Conservation (phyloP, 2,888 invertebrate species). For the Chironomus riparius region DNA sequence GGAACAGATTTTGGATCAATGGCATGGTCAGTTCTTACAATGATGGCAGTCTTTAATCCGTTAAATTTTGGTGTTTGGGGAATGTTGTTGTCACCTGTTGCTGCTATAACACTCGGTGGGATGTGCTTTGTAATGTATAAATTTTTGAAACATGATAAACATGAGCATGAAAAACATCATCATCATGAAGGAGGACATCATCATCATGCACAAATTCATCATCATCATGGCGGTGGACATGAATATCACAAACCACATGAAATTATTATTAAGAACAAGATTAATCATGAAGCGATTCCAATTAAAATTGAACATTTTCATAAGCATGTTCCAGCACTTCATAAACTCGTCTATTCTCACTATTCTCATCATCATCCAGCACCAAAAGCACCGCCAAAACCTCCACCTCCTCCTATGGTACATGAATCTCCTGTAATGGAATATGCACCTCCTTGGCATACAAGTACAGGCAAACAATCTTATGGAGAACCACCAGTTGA, state of each 20-base stretch:
- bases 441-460: neutral
- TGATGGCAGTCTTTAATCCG: constrained; percentile 25
- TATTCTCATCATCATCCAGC: neutral
- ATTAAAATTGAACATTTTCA: constrained; percentile 17
- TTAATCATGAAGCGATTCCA: constrained; percentile 16
- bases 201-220: neutral
- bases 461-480: neutral
- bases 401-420: no score
- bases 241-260: neutral
- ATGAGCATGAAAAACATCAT: neutral
- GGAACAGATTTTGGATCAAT: neutral
- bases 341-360: neutral
- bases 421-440: neutral
- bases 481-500: constrained; percentile 16
- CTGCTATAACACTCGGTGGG: constrained; percentile 18
- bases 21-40: constrained; percentile 10
- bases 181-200: neutral
- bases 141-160: neutral
- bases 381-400: neutral
- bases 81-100: constrained; percentile 15
- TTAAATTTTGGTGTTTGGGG: constrained; percentile 24
- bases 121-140: constrained; percentile 3
- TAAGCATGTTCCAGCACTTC: neutral
- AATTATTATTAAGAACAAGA: constrained; percentile 4
- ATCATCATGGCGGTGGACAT: neutral